Percentiles rank a stretch among this genome's conserved stretches.
Conservation (phyloP, 2,113 vertebrate species). For the Lutjanus erythropterus region DNA sequence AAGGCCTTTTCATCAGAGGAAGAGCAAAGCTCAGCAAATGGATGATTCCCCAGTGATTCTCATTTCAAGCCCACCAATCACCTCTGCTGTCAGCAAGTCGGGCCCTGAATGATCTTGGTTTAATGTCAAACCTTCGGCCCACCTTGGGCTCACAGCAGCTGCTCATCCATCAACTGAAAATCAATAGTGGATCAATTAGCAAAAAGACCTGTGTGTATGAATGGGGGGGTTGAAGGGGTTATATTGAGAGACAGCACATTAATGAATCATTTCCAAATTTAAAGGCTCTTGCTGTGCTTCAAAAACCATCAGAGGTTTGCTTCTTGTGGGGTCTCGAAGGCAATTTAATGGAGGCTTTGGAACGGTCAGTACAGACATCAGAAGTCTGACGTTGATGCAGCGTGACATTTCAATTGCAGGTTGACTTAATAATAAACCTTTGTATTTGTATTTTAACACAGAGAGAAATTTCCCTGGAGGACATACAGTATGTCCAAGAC, state of each 20-base stretch:
- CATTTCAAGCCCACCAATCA: not conserved
- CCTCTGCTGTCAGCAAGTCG: not conserved
- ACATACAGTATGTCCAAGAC: no score
- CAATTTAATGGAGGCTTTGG: not conserved
- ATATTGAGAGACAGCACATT: not conserved
- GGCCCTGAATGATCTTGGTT: not conserved
- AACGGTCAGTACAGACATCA: not conserved
- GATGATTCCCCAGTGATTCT: not conserved
- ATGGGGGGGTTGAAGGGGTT: not conserved
- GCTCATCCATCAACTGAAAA: constrained; percentile 35
- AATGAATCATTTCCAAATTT: not conserved
- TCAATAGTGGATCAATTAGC: constrained; percentile 25
- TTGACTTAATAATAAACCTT: no score
- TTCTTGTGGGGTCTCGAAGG: not conserved
- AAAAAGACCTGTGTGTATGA: not conserved
- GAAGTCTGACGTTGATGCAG: not conserved
- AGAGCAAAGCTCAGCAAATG: not conserved
- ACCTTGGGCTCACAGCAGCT: not conserved
- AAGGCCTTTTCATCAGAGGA: not conserved
- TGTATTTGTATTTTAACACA: no score
- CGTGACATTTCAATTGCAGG: no score
- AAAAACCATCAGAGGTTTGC: not conserved
- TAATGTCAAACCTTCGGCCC: not conserved
- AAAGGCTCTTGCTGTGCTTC: not conserved
- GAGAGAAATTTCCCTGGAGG: no score